These are phyloP conservation scores for Anastrepha ludens DNA, from an alignment of 1,140 invertebrate species.

Conservation along the genomic window DNA sequence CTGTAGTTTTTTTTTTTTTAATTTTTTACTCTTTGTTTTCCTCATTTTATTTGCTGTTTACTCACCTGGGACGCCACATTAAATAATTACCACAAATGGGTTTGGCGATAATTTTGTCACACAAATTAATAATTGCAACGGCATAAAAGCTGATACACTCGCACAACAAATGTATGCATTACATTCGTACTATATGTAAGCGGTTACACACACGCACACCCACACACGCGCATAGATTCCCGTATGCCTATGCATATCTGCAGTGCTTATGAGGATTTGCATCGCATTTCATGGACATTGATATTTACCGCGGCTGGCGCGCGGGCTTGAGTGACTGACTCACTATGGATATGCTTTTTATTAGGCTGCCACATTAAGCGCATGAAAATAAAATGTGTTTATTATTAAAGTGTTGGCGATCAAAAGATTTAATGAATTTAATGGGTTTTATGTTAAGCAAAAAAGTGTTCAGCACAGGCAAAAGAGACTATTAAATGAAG, in stretches of 20 bases:
- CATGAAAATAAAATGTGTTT: constrained; percentile 2
- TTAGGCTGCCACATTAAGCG: not conserved
- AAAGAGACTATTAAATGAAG: not conserved
- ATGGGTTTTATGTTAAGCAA: not conserved
- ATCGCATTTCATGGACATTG: constrained; percentile 9
- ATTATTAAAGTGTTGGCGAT: constrained; percentile 25
- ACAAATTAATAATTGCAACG: constrained; percentile 51
- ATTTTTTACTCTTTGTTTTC: constrained; percentile 27
- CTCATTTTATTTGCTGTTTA: constrained; percentile 51
- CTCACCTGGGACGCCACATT: constrained; percentile 48
- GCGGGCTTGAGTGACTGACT: not conserved
- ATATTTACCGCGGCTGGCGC: not conserved
- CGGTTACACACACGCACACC: not conserved
- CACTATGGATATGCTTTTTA: not conserved
- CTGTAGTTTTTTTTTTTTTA: not conserved
- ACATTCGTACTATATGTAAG: too few relatives aligned
- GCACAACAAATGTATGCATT: not conserved
- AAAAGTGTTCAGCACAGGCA: too few relatives aligned
- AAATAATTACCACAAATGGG: constrained; percentile 53
- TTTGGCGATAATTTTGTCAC: constrained; percentile 52
- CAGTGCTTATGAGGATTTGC: not conserved
- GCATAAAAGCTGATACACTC: constrained; percentile 9
- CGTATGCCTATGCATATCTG: not conserved
- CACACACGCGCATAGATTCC: not conserved
- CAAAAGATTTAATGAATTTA: not conserved